Evolutionary conservation across 2,797 vertebrate genomes (phyloP), one percentile per base, ranked within the genome.

Genomic region (Furcifer pardalis): DNA sequence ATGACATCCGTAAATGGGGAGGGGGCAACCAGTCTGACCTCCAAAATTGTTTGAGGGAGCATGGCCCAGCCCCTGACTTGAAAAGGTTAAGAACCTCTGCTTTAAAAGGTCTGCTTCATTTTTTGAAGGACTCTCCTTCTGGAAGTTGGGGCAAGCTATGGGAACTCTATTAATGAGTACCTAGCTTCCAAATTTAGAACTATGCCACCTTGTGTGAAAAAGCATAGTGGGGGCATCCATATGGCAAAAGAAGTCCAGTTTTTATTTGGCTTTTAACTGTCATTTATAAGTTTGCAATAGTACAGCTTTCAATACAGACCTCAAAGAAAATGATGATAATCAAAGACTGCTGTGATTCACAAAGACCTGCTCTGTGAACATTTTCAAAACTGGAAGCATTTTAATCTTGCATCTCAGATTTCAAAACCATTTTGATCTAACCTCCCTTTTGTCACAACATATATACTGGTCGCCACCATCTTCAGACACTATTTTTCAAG

Each of bases 351-450:
- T 56, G 3, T 66, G 35, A 80, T 25, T 32, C 71, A 66, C 12
- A 66, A 65, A 32, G 40, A 17, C 56, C 32, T 79, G 37, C 35
- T 72, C 59, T 37, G 62, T 63, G 68, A 13, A 35, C 72, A 37
- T 32, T 42, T 56, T 63, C 19, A 56, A 84, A 65, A 40, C 37
- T 40, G 66, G 72, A 81, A 15, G 5, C 30, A 44, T 37, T 62
- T 84, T 84, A 73, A 78, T 42, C 63, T 76, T 27, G 23, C 65
- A 40, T 30, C 32, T 42, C n/a, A 32, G n/a, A 13, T 40, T 74
- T 73, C 46, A 77, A 42, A 78, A 84, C 60, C 74, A 78, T 73
- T 77, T 65, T 60, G 49, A 5, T 30, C 46, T 60, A 84, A 78
- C 68, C 49, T 71, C n/a, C 79, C 23, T 76, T 60, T 46, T 73